Evolutionary conservation across 2,113 vertebrate genomes (phyloP), one percentile per base, ranked within the genome.

Genomic region (Melanerpes formicivorus): DNA sequence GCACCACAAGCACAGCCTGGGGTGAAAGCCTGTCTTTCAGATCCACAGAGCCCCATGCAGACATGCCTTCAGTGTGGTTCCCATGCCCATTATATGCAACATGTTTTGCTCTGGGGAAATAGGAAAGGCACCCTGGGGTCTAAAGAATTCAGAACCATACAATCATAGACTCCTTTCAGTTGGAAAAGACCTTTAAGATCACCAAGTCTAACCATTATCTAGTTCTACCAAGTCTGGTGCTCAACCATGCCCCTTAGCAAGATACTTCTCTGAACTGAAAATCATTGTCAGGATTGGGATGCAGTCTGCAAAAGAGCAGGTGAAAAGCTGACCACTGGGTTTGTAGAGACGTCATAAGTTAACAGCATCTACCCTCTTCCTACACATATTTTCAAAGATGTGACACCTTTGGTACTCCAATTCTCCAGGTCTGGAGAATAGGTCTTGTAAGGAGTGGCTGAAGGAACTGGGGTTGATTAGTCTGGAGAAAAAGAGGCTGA

Each of bases 41-140:
- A 44, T 46, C 48, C 1, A 0, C 0, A 14, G 30, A 74, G 30
- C 32, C 71, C 56, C 3, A 5, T 2, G 18, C 25, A 37, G 37
- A 25, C 62, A 37, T 3, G 14, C 23, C 6, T 37, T 37, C 55
- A 4, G 8, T 3, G 27, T 8, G 14, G 6, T 16, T 77, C 22
- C 64, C 44, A 3, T 8, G 11, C 40, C 29, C 18, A 52, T 12
- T 52, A 22, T 0, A 0, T 7, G 26, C 37, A 29, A 13, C 2
- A 0, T 3, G 16, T 16, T 52, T 73, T 44, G 18, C 32, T 44
- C n/a, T 50, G 34, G 14, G 52, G 40, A 76, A 10, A 18, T 6
- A 11, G 34, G 48, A 29, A 25, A 34, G 25, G 13, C 5, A 80
- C 8, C 50, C 52, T 44, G 46, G 10, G 7, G 3, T 32, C 60